These are phyloP conservation scores for Aplysia californica DNA, from an alignment of 1,140 invertebrate genomes.

Conservation along the genomic window DNA sequence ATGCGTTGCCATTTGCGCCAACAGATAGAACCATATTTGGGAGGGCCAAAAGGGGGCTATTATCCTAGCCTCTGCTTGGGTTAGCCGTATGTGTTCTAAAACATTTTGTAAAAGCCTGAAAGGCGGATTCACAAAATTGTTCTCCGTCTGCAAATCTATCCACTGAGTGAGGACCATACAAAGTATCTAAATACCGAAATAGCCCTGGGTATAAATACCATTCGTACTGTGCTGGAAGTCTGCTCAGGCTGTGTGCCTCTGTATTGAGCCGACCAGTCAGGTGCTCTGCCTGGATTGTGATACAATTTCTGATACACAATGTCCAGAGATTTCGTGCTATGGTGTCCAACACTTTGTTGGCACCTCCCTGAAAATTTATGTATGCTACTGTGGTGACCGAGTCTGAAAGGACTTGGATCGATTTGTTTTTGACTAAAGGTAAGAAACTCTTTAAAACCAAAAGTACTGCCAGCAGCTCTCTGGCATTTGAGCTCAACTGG, in stretches of 20 bases:
- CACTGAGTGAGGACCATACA: neutral
- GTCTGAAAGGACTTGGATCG: neutral
- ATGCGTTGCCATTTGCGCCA: too few species aligned
- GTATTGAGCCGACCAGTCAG: neutral
- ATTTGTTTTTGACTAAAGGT: neutral
- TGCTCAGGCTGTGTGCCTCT: neutral
- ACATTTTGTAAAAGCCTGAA: neutral
- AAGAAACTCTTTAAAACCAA: neutral
- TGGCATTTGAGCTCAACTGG: neutral
- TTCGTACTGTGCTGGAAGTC: too few species aligned
- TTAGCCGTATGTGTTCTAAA: neutral
- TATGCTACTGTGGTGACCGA: neutral
- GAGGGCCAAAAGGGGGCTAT: too few species aligned
- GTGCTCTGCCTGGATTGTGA: neutral
- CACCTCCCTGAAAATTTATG: neutral
- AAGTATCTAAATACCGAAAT: neutral
- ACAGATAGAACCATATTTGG: too few species aligned
- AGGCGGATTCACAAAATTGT: neutral
- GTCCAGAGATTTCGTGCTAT: neutral
- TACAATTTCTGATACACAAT: neutral
- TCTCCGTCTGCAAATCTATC: neutral
- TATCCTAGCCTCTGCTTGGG: neutral
- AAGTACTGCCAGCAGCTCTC: neutral
- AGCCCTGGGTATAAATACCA: neutral
- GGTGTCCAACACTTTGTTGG: neutral